phyloP scores from a whole-genome alignment of 1,140 invertebrate genomes.

The Dolichoris vasculosae region DNA sequence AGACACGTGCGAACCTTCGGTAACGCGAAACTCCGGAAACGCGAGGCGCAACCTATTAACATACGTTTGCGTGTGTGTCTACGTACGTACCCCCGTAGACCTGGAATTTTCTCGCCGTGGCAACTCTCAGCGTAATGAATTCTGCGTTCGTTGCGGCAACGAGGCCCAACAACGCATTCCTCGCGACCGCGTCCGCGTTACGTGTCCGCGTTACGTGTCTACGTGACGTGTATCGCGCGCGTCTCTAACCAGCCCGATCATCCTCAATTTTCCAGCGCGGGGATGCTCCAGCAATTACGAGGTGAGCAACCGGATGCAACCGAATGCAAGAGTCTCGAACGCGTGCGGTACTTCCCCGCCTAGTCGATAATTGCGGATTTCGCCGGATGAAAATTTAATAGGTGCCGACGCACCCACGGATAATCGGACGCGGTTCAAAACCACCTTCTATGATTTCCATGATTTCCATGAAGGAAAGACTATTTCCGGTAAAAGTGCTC shows the following conservation, averaged over 20 bases:
- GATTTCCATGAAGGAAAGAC: no score
- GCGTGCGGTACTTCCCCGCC: no score
- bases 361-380: no score
- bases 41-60: background rate
- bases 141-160: background rate
- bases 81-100: background rate
- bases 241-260: background rate
- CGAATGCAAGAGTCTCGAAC: no score
- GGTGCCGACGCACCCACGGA: no score
- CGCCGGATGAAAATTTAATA: no score
- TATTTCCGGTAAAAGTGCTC: no score
- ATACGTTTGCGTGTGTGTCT: background rate
- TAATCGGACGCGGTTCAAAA: no score
- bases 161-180: constrained; percentile 33
- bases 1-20: constrained; percentile 48
- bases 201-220: background rate
- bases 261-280: background rate
- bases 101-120: constrained; percentile 26
- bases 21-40: background rate
- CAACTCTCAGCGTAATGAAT: constrained; percentile 19
- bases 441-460: no score
- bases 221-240: background rate
- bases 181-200: background rate
- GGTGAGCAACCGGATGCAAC: no score
- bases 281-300: no score